phyloP scores from a whole-genome alignment of 2,113 vertebrate species.

The Oryzias celebensis region DNA sequence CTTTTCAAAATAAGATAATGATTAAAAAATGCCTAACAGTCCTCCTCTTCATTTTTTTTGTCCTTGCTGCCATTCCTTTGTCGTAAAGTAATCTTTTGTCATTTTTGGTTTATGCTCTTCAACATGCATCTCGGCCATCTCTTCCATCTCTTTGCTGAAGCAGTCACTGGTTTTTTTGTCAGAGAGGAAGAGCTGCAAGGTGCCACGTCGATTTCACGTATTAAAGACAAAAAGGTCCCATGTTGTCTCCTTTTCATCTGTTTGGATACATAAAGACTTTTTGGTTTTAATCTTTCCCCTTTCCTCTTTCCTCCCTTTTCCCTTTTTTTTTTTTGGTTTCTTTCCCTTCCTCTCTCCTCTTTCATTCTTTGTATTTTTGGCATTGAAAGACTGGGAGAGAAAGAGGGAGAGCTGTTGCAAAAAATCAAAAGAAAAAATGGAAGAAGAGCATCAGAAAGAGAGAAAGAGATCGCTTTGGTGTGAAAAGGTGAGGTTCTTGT shows the following conservation, averaged over 20 bases:
- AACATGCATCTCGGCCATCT: constrained; percentile 47
- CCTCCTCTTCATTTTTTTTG: constrained; percentile 39
- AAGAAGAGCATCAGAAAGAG: constrained; percentile 69
- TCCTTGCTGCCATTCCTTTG: constrained; percentile 62
- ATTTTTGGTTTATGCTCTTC: constrained; percentile 78
- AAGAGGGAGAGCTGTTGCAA: constrained; percentile 54
- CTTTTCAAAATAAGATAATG: constrained; percentile 53
- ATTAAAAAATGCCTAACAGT: constrained; percentile 52
- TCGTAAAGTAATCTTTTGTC: constrained; percentile 69
- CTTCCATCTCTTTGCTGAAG: constrained; percentile 47
- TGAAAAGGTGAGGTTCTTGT: constrained; percentile 74
- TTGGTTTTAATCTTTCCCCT: constrained; percentile 77
- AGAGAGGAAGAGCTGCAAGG: constrained; percentile 53
- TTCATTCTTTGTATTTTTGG: constrained; percentile 82
- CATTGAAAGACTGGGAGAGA: constrained; percentile 78
- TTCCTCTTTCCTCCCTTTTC: constrained; percentile 57
- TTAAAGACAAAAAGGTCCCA: constrained; percentile 70
- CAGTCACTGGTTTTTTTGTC: constrained; percentile 62
- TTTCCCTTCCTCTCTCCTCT: constrained; percentile 74
- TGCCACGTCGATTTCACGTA: constrained; percentile 42
- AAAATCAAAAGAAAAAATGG: constrained; percentile 39
- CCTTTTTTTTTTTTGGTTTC: constrained; percentile 48
- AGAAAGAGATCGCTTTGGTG: constrained; percentile 82
- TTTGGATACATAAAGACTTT: constrained; percentile 76
- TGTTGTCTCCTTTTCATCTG: constrained; percentile 62